These are phyloP conservation scores for Gallinago jamesoni DNA, from an alignment of 2,113 vertebrate species.

Conservation along the genomic window DNA sequence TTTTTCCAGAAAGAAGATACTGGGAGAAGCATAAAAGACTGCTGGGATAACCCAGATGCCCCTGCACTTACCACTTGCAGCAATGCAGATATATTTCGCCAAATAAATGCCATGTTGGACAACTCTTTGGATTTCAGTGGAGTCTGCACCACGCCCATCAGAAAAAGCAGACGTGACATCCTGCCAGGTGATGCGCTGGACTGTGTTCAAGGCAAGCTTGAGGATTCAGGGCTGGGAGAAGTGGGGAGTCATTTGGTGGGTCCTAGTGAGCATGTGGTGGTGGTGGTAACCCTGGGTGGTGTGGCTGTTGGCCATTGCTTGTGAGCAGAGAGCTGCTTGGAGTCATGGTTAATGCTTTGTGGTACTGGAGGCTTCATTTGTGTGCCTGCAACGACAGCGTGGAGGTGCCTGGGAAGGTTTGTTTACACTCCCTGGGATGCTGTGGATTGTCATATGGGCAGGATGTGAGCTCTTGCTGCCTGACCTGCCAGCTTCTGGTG, in stretches of 20 bases:
- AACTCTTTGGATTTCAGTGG: conserved; percentile 94
- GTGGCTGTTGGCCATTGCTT: neutral
- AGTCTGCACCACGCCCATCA: conserved; percentile 90
- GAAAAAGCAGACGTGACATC: conserved; percentile 80
- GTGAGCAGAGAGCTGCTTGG: neutral
- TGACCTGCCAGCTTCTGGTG: neutral
- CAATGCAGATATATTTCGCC: conserved; percentile 93
- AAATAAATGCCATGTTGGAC: conserved; percentile 96
- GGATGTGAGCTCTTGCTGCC: neutral
- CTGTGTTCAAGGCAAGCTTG: neutral
- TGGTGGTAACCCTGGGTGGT: neutral
- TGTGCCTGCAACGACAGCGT: neutral
- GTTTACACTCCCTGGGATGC: neutral
- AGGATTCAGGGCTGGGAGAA: neutral
- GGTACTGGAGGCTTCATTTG: fast-evolving
- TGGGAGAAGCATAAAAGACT: conserved; percentile 79
- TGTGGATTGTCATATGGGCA: neutral
- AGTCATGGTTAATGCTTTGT: neutral
- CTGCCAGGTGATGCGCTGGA: conserved; percentile 78
- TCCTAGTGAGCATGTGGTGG: neutral
- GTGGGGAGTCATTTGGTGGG: neutral
- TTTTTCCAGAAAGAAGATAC: conserved; percentile 85
- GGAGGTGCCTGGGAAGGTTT: neutral
- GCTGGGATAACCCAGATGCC: conserved; percentile 81
- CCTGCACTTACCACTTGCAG: conserved; percentile 93